Base-by-base conservation (phyloP, 2,797 vertebrate genomes). In the Sus cebifrons region DNA sequence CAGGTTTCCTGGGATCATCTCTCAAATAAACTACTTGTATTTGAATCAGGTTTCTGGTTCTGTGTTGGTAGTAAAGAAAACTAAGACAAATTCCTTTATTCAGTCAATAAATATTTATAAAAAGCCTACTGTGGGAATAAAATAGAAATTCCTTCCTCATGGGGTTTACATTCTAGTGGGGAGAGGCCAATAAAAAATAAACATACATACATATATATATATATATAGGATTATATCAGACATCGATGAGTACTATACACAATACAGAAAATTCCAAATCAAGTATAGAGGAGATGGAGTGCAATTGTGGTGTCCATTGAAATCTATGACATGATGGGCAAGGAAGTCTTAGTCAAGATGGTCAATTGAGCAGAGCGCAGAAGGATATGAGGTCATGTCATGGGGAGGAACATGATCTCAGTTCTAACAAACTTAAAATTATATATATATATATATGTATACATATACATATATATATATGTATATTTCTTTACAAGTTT, bases 401-500 rank as follows among this genome's bases (percentile, higher is more conserved):
- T 14, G 8, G 27, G 52, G 15, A 58, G 15, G 29, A 82, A 54
- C 18, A 71, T 6, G 5, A 78, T 4, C 23, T 52, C 23, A 49
- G 25, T 67, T 92, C 71, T 77, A 81, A 56, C 15, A 77, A 20
- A 65, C 18, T 93, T 67, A 56, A 96, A 82, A 15, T 65, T 20
- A 11, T 88, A 27, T 73, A 13, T 71, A 89, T 40, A 58, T 11
- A 58, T 40, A 58, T 11, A 58, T 11, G n/a, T n/a, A n/a, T n/a
- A n/a, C n/a, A 11, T 88, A 27, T 73, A 13, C 67, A 89, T 40
- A 58, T 11, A 58, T 40, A 58, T 11, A 58, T 11, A 21, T 27
- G 14, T 27, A 93, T 71, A 20, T 27, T 84, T 60, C 17, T 17
- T 86, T 70, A 64, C 0, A 64, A 20, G 8, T 64, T 62, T 86